Base-by-base conservation (phyloP, 2,888 invertebrate genomes). In the Ophion obscuratus region DNA sequence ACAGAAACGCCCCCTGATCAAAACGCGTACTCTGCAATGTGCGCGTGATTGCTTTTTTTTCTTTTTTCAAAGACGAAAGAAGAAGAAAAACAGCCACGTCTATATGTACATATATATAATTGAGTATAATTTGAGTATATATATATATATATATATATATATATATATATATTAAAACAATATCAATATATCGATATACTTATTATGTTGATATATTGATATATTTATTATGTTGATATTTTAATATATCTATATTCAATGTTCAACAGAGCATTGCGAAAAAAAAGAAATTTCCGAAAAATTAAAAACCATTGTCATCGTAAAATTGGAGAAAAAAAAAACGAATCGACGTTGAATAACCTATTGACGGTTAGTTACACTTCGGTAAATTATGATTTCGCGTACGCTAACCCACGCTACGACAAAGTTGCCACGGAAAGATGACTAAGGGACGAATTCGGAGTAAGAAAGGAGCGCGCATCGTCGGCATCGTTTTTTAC, bases 231-330 rank as follows among this genome's bases (percentile, higher is more conserved):
- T 7, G 9, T 40, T 40, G 40, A 40, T 40, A 40, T 40, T 40
- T 40, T 9, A 40, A 40, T 40, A 47, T 47, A 47, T 47, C 11
- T 17, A 53, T 53, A 53, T 53, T 2, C 5, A 53, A 53, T 17
- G 4, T 53, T 53, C 17, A 14, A 17, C 40, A 9, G 40, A 53
- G 53, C 5, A 53, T 53, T 3, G 17, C 53, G 11, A 53, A 17
- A n/a, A n/a, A n/a, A n/a, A n/a, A n/a, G n/a, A n/a, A n/a, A n/a
- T 70, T 70, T 7, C 27, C 53, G 53, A 27, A 70, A 64, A 53
- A 70, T 53, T 53, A 53, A 27, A 53, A 44, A 0, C 20, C n/a
- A 68, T 68, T 68, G 44, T 68, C 44, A 68, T 68, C 44, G 44
- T 40, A 11, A 67, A 44, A 10, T 36, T 67, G 44, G 36, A 3